Evolutionary conservation across 1,140 invertebrate genomes (phyloP).

Genomic region (Monochamus saltuarius): DNA sequence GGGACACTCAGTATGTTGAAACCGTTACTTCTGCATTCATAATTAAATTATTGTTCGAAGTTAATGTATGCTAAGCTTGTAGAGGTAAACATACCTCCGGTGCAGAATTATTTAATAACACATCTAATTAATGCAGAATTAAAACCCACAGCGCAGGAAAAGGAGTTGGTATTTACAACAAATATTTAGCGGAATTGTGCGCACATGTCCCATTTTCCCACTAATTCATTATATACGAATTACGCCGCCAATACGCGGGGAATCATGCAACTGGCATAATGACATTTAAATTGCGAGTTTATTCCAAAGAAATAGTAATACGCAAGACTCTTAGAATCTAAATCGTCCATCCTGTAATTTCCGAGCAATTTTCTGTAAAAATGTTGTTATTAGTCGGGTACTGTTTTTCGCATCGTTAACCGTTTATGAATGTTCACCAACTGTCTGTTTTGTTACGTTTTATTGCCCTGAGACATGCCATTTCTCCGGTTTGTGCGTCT

Average conservation of each 20-base stretch:
- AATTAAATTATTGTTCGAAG: too few relatives aligned
- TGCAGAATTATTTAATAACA: too few relatives aligned
- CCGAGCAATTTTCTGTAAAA: conserved; percentile 31
- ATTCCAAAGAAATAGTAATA: conserved; percentile 23
- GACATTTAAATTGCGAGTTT: conserved; percentile 33
- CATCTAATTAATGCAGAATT: too few relatives aligned
- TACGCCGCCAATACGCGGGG: neutral
- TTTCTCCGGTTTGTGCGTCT: conserved; percentile 11
- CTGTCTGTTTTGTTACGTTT: conserved; percentile 23
- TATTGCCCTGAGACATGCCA: conserved; percentile 20
- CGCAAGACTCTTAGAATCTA: conserved; percentile 17
- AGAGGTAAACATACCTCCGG: too few relatives aligned
- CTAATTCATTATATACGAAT: conserved; percentile 20
- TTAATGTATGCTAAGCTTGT: too few relatives aligned
- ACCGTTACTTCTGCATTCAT: too few relatives aligned
- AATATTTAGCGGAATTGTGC: neutral
- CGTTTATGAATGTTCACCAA: conserved; percentile 30
- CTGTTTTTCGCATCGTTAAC: conserved; percentile 38
- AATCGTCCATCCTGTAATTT: conserved; percentile 34
- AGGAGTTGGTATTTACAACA: too few relatives aligned
- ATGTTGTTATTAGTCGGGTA: conserved; percentile 32
- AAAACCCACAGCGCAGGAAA: too few relatives aligned
- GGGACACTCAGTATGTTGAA: too few relatives aligned
- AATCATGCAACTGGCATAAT: conserved; percentile 22
- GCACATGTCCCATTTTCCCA: conserved; percentile 10